Evolutionary conservation across 1,140 invertebrate genomes (phyloP), one percentile per base, ranked within the genome.

Genomic region (Pseudomyrmex pallidus): DNA sequence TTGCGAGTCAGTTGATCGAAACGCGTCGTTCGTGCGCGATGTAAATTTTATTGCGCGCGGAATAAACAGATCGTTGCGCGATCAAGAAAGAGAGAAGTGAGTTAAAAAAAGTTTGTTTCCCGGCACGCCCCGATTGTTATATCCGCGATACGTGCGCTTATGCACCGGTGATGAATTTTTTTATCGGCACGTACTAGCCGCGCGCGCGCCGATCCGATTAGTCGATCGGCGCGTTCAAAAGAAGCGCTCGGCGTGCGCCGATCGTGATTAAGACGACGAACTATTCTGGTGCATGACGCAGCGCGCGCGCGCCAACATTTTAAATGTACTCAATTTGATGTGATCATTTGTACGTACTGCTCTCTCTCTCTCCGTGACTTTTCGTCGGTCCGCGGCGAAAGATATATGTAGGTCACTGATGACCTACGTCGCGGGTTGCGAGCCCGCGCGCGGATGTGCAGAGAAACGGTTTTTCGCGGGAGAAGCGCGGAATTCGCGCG

Each of bases 381-480:
- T 87, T 88, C 66, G n/a, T 25, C 61, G 20, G 66, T 20, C 35
- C n/a, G 74, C 67, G 46, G 44, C 56, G 54, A 56, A 52, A 85
- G 82, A 91, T 90, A 89, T 91, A 91, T 90, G 88, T 91, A 90
- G 91, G 88, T 90, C 91, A 80, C 68, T 70, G 84, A 35, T 35
- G 35, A 7, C 5, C 35, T n/a, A n/a, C n/a, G n/a, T 84, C 86
- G 87, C 88, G 86, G 89, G 82, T 80, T 90, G 35, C 83, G 84
- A 78, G 76, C 83, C 72, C 90, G 89, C 76, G 83, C 73, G 86
- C 73, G 87, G 87, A 86, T 85, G 80, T 76, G 84, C 74, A 10
- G 5, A 52, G 20, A 22, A 22, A n/a, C 13, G 20, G 13, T 46
- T 63, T 17, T 63, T 64, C 12, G 7, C 57, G 52, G 72, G 44